Conservation (phyloP, 2,797 vertebrate species). For the Chloroceryle inda region DNA sequence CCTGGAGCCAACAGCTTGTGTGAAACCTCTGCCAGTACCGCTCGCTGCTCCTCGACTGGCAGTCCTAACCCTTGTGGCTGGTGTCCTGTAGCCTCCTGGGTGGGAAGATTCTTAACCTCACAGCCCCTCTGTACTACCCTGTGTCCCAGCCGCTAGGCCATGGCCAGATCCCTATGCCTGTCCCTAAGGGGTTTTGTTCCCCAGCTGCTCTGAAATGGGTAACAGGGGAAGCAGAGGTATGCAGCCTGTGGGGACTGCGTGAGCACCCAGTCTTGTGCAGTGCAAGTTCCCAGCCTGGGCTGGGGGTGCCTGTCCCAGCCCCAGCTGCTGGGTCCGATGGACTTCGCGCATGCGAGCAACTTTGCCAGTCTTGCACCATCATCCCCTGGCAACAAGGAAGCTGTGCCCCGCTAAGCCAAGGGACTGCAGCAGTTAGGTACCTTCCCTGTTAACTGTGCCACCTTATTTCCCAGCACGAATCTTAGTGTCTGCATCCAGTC, state of each 20-base stretch:
- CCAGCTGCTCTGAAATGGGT: background rate
- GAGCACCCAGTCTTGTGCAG: background rate
- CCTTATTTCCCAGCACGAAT: background rate
- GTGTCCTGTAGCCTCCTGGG: background rate
- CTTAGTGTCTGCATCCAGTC: background rate
- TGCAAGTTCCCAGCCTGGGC: accelerated
- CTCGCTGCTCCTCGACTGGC: background rate
- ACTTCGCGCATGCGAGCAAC: accelerated
- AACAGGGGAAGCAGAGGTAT: background rate
- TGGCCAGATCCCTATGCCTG: background rate
- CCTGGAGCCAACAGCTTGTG: background rate
- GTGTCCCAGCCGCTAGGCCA: accelerated
- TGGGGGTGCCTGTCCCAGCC: background rate
- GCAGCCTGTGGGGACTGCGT: accelerated
- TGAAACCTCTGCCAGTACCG: background rate
- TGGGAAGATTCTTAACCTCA: background rate
- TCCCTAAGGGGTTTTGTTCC: background rate
- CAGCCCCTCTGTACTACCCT: background rate
- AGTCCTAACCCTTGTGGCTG: accelerated
- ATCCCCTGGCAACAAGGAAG: accelerated
- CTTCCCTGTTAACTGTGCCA: background rate
- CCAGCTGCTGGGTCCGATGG: background rate
- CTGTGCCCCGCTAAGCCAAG: accelerated
- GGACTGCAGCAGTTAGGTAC: background rate
- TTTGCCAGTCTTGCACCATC: background rate